These are phyloP conservation scores for Molossus alvarezi DNA, from an alignment of 2,797 vertebrate genomes.

Conservation along the genomic window DNA sequence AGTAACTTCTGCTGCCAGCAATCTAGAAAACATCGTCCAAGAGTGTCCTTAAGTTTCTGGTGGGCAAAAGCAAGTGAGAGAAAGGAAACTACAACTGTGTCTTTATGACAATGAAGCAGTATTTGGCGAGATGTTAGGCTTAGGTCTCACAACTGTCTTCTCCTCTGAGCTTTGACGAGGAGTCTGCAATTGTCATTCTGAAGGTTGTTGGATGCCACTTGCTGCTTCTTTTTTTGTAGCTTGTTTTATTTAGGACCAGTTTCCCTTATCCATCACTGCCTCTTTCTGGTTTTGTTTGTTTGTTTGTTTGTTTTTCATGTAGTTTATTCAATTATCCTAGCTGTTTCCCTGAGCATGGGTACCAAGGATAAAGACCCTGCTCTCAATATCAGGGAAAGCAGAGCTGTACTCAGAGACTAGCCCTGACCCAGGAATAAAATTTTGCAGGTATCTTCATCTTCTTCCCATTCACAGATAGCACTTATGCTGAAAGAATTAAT, in stretches of 20 bases:
- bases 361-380: not conserved
- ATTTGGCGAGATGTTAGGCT: constrained; percentile 56
- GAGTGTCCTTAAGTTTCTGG: constrained; percentile 40
- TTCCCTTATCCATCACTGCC: not conserved
- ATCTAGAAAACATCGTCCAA: constrained; percentile 43
- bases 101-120: not conserved
- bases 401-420: not conserved
- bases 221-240: constrained; percentile 66
- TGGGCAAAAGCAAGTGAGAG: not conserved
- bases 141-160: constrained; percentile 67
- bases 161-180: constrained; percentile 47
- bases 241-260: constrained; percentile 69
- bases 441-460: not conserved
- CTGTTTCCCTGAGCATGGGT: not conserved
- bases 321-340: constrained; percentile 21
- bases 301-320: not conserved
- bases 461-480: not conserved
- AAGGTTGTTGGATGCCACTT: constrained; percentile 57
- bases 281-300: not conserved
- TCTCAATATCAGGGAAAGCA: constrained; percentile 20
- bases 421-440: not conserved
- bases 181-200: constrained; percentile 38
- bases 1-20: not conserved
- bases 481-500: constrained; percentile 37
- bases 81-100: constrained; percentile 47